phyloP scores from a whole-genome alignment of 2,888 invertebrate genomes.

The Yponomeuta evonymella region DNA sequence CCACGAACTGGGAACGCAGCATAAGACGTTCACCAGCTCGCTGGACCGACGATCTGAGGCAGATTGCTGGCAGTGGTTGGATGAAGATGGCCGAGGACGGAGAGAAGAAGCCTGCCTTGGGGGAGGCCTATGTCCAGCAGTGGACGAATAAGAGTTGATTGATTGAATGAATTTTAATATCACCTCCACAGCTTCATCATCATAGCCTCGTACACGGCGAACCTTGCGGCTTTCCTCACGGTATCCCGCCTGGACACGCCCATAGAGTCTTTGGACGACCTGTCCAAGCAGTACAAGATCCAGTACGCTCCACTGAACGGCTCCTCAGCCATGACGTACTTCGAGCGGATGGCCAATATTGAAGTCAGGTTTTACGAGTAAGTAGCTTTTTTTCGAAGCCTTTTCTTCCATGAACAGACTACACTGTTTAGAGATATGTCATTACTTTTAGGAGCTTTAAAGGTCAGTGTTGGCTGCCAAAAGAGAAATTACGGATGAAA shows the following conservation, averaged over 20 bases:
- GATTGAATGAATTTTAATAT: background rate
- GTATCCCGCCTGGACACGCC: constrained; percentile 95
- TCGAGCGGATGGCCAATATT: constrained; percentile 96
- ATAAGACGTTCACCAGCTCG: too few relatives aligned
- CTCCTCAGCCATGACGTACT: constrained; percentile 94
- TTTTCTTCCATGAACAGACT: background rate
- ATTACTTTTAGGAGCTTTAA: too few relatives aligned
- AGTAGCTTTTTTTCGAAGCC: constrained; percentile 38
- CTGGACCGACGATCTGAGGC: too few relatives aligned
- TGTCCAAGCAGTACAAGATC: constrained; percentile 96
- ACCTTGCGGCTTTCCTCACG: constrained; percentile 97
- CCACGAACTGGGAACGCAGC: too few relatives aligned
- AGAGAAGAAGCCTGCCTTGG: too few relatives aligned
- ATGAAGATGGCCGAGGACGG: too few relatives aligned
- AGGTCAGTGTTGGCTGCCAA: too few relatives aligned
- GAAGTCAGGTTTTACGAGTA: constrained; percentile 96
- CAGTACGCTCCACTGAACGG: constrained; percentile 94
- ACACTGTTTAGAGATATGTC: too few relatives aligned
- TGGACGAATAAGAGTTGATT: too few relatives aligned
- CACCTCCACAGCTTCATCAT: constrained; percentile 85
- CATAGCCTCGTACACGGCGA: constrained; percentile 98
- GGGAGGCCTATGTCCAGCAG: too few relatives aligned
- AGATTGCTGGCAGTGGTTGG: too few relatives aligned
- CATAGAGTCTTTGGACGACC: constrained; percentile 94
- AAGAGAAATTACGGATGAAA: too few relatives aligned